A percentile compares a stretch with the other conserved stretches of the same genome.
These are phyloP conservation scores for Eucidaris tribuloides DNA, from an alignment of 35 echinoderm and acorn worm genomes.

Conservation along the genomic window DNA sequence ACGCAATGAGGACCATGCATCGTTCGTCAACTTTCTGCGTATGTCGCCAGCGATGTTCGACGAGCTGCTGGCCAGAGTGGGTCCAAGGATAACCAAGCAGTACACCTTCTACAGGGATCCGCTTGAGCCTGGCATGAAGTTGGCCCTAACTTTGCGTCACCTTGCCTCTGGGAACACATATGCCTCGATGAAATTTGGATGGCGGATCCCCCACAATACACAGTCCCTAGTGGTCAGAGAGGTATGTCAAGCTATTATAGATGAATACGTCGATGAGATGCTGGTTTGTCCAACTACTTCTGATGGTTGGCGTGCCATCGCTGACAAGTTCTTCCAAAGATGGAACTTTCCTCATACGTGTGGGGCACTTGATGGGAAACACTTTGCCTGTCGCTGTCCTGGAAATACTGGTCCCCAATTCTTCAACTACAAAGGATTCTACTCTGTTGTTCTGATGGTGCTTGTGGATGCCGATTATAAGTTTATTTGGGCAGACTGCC, in stretches of 20 bases:
- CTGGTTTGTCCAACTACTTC: slow-evolving; percentile 48
- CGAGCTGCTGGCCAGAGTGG: slow-evolving; percentile 38
- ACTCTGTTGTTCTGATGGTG: slow-evolving; percentile 40
- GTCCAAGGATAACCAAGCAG: slow-evolving; percentile 21
- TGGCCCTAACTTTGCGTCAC: slow-evolving; percentile 43
- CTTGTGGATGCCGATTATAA: background rate
- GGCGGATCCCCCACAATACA: slow-evolving; percentile 31
- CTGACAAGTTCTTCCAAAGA: slow-evolving; percentile 32
- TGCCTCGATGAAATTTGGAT: slow-evolving; percentile 13
- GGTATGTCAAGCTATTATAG: slow-evolving; percentile 44
- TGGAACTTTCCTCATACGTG: slow-evolving; percentile 76
- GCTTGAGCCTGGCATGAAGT: background rate
- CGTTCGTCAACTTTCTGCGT: slow-evolving; percentile 32
- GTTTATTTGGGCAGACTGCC: background rate
- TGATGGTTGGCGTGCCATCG: too few species aligned
- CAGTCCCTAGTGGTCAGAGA: slow-evolving; percentile 26
- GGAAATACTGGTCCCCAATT: slow-evolving; percentile 33
- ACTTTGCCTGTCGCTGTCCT: slow-evolving; percentile 43
- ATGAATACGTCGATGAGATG: slow-evolving; percentile 54
- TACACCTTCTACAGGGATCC: slow-evolving; percentile 12
- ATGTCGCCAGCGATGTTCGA: slow-evolving; percentile 34
- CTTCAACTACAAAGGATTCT: slow-evolving; percentile 67
- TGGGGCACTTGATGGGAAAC: slow-evolving; percentile 64
- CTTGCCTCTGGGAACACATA: slow-evolving; percentile 26
- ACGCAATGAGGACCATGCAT: slow-evolving; percentile 26